Base-by-base conservation (phyloP, 2,797 vertebrate species). In the Anguilla pacifica region DNA sequence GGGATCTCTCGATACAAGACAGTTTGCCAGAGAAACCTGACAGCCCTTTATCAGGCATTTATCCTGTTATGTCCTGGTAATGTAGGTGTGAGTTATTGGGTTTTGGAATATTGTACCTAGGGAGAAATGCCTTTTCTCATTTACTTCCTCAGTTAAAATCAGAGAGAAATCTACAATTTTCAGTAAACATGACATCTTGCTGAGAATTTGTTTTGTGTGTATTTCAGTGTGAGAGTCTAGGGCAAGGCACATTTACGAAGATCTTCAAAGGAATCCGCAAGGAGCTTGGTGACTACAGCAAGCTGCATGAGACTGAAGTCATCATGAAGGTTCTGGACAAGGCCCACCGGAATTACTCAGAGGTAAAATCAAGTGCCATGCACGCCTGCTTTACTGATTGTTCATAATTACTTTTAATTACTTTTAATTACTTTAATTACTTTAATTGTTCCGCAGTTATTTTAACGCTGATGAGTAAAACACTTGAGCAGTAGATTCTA, bases 191-290 rank as follows among this genome's bases (percentile, higher is more conserved):
- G 17, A 15, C 22, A 22, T 82, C 6, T 46, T 67, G 74, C 67
- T 61, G 77, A n/a, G 22, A 25, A 25, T 22, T 59, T 59, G 59
- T 88, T 49, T 5, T 39, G 64, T 85, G 51, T 57, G 15, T 39
- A 10, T 82, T 90, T 64, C 86, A 99, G 98, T 96, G 95, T 59
- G 97, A 98, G 91, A 97, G 97, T 91, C 95, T 99, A 91, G 98
- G 98, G 49, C 98, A 98, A 93, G 98, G 98, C 53, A 98, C 98
- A 0, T 99, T 99, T 92, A 99, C 98, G 17, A 99, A 99, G 95
- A 98, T 99, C 92, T 98, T 98, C 94, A 96, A 96, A 90, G 98
- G 98, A 15, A 22, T 98, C 88, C 96, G 97, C 89, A 96, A 96
- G 89, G 98, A 99, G 95, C 92, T 97, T 64, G 97, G 97, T 89